Conservation (phyloP, 2,113 vertebrate genomes). For the Upupa epops region DNA sequence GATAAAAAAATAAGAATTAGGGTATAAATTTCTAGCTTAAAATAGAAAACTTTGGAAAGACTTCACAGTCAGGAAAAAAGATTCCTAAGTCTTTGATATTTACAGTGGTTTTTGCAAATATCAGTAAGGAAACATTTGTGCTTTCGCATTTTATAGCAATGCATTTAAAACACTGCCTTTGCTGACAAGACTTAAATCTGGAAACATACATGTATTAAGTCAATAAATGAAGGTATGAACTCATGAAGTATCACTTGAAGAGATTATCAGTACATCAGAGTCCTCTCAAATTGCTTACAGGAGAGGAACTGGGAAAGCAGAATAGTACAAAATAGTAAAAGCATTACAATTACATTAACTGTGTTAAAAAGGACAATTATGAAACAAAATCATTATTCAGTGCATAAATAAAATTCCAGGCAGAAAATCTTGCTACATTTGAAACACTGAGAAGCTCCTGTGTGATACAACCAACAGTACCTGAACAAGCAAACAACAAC, state of each 20-base stretch:
- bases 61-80: not conserved
- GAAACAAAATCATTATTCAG: not conserved
- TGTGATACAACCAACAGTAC: not conserved
- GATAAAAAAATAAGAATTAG: not conserved
- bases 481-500: not conserved
- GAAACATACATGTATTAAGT: not conserved
- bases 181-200: not conserved
- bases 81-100: not conserved
- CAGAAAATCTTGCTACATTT: not conserved
- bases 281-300: too few relatives aligned
- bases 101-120: rapidly evolving
- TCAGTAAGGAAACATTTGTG: not conserved
- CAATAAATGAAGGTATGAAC: not conserved
- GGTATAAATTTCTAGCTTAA: not conserved
- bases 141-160: not conserved
- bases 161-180: not conserved
- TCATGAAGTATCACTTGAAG: not conserved
- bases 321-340: not conserved
- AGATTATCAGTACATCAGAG: not conserved
- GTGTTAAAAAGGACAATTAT: not conserved
- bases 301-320: not conserved
- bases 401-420: not conserved
- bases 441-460: not conserved
- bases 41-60: not conserved
- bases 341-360: not conserved